phyloP scores from a whole-genome alignment of 2,888 invertebrate genomes.

The Ormia ochracea region DNA sequence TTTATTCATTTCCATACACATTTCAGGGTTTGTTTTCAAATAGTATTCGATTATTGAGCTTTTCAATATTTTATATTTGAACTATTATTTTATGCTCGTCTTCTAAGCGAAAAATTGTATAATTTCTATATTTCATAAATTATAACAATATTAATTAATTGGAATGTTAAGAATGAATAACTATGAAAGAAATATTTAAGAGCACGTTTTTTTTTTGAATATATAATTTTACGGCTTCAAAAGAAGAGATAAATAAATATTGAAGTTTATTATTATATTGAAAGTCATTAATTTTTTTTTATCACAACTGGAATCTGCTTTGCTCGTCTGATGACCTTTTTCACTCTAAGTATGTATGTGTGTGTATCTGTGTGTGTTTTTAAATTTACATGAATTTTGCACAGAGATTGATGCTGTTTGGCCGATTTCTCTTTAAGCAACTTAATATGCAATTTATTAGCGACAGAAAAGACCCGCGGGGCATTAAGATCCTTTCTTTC shows the following conservation, averaged over 20 bases:
- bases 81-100: too few species aligned
- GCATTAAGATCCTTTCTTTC: background rate
- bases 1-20: too few species aligned
- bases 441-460: background rate
- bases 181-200: too few species aligned
- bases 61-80: too few species aligned
- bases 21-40: too few species aligned
- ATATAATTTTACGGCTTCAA: background rate
- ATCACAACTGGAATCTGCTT: background rate
- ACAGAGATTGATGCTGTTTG: background rate
- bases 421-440: background rate
- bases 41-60: too few species aligned
- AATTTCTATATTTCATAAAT: too few species aligned
- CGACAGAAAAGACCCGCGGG: background rate
- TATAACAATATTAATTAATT: too few species aligned
- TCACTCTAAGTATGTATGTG: background rate
- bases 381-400: background rate
- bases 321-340: background rate
- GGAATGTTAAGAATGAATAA: too few species aligned
- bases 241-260: background rate
- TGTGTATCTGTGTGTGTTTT: background rate
- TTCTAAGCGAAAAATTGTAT: too few species aligned
- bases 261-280: background rate
- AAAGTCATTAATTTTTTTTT: background rate
- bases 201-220: background rate